Evolutionary conservation across 2,888 invertebrate species (phyloP).

Genomic region (Lypha dubia): DNA sequence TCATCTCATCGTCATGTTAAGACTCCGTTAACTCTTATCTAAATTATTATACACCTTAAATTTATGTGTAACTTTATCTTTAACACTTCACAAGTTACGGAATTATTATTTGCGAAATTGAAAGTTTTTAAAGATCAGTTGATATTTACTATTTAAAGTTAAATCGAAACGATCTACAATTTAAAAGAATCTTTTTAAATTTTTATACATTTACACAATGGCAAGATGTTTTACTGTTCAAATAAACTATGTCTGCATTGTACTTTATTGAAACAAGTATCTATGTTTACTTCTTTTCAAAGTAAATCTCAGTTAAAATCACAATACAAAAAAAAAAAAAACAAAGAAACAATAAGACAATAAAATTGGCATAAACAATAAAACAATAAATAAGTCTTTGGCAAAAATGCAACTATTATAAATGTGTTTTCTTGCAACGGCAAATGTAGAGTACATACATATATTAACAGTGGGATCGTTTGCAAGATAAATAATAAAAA

Average conservation of each 20-base stretch:
- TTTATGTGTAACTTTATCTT: no score
- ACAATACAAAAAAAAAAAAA: slow-evolving; percentile 1
- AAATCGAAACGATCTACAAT: not conserved
- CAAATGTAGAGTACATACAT: not conserved
- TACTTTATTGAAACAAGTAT: slow-evolving; percentile 18
- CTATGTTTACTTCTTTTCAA: not conserved
- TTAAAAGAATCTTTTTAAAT: not conserved
- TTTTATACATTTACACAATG: not conserved
- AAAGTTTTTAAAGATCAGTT: no score
- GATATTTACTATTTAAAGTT: no score
- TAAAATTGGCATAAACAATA: slow-evolving; percentile 56
- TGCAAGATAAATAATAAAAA: no score
- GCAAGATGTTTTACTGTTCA: not conserved
- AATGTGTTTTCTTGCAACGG: not conserved
- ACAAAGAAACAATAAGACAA: slow-evolving; percentile 42
- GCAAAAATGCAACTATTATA: slow-evolving; percentile 35
- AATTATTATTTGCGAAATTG: no score
- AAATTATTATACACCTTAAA: no score
- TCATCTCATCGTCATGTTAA: no score
- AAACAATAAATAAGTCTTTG: slow-evolving; percentile 61
- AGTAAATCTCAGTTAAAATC: slow-evolving; percentile 9
- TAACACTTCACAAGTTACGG: no score
- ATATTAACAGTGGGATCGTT: not conserved
- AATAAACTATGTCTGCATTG: not conserved
- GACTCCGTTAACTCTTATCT: no score